Evolutionary conservation across 2,113 vertebrate species (phyloP).

Genomic region (Myotis yumanensis): DNA sequence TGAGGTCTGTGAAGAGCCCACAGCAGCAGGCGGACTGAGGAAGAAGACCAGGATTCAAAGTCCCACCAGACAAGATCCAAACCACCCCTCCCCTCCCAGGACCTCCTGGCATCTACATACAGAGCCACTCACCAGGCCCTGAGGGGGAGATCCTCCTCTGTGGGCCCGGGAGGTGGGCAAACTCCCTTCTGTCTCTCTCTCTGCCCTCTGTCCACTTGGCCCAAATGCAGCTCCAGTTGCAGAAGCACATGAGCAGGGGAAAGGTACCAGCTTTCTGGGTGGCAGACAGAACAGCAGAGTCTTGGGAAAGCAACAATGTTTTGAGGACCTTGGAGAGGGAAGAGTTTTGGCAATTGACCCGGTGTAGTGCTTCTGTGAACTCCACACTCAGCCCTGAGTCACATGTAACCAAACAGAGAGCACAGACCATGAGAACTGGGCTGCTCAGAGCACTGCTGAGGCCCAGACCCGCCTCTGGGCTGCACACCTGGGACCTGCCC

Average conservation of each 20-base stretch:
- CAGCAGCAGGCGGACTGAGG: background rate
- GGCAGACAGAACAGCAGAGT: background rate
- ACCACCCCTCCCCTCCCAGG: rapidly evolving
- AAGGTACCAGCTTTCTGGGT: background rate
- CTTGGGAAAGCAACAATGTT: background rate
- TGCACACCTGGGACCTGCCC: too few species aligned
- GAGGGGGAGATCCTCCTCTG: rapidly evolving
- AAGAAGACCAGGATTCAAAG: too few species aligned
- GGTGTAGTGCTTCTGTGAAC: background rate
- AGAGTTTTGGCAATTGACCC: background rate
- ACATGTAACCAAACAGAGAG: too few species aligned
- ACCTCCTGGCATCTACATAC: rapidly evolving
- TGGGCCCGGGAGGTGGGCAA: too few species aligned
- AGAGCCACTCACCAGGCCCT: too few species aligned
- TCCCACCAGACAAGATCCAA: background rate
- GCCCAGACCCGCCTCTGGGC: too few species aligned
- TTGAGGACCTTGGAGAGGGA: background rate
- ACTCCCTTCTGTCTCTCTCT: background rate
- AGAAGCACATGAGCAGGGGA: background rate
- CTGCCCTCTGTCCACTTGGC: background rate
- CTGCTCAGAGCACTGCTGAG: rapidly evolving
- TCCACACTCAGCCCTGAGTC: background rate
- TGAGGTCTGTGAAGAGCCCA: background rate
- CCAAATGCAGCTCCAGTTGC: background rate
- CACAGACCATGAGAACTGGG: background rate